Evolutionary conservation across 1,140 invertebrate species (phyloP).

Genomic region (Alviniconcha marisindica): DNA sequence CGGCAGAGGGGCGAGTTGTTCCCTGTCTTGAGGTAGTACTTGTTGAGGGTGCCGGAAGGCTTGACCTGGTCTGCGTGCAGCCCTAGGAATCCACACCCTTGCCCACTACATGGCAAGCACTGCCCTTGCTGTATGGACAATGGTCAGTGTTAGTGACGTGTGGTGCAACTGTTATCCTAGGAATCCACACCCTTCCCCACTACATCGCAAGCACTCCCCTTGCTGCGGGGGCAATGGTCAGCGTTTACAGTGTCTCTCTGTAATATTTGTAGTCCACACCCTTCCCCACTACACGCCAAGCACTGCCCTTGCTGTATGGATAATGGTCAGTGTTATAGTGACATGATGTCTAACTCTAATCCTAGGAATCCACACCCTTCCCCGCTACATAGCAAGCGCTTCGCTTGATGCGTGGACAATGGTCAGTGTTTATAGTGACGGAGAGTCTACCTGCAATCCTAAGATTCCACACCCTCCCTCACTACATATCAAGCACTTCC

Average conservation of each 20-base stretch:
- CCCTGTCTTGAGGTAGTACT: slow-evolving; percentile 59
- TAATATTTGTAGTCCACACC: slow-evolving; percentile 45
- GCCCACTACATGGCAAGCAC: slow-evolving; percentile 53
- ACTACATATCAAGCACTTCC: slow-evolving; percentile 55
- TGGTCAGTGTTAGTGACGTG: neutral
- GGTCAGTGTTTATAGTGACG: too few species aligned
- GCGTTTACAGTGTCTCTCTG: neutral
- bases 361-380: too few species aligned
- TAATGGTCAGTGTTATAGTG: neutral
- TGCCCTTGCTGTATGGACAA: slow-evolving; percentile 47
- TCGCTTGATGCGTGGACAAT: too few species aligned
- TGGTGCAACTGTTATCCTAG: neutral
- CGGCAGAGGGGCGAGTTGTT: slow-evolving; percentile 56
- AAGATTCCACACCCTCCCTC: slow-evolving; percentile 44
- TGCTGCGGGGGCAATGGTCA: slow-evolving; percentile 28
- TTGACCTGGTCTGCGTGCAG: slow-evolving; percentile 62
- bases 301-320: slow-evolving; percentile 53
- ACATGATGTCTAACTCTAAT: neutral
- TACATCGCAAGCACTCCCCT: slow-evolving; percentile 57
- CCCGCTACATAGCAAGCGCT: too few species aligned
- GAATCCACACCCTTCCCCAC: neutral
- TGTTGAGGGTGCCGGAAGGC: slow-evolving; percentile 47
- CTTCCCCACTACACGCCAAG: slow-evolving; percentile 45
- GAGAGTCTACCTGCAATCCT: neutral
- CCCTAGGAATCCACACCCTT: slow-evolving; percentile 63